Evolutionary conservation across 2,113 vertebrate species (phyloP), one percentile per base, ranked within the genome.

Genomic region (Stegostoma tigrinum): DNA sequence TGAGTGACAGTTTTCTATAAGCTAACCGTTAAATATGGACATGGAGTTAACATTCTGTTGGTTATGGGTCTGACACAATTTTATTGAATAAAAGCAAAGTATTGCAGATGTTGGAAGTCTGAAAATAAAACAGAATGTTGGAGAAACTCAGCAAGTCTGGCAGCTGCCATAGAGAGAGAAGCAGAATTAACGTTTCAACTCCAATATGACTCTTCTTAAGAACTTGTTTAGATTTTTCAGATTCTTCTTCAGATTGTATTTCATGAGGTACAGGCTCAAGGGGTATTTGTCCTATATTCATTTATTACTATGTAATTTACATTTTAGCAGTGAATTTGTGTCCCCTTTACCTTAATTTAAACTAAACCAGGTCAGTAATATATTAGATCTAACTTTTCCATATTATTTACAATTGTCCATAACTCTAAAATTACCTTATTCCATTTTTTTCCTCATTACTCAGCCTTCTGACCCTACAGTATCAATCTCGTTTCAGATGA

Each of bases 401-500:
- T 93, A 66, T 17, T 38, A 61, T 67, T 93, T 93, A 66, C 55
- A 19, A 2, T 52, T 61, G 27, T 34, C 27, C 5, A 91, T 64
- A 64, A 30, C 87, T 91, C 87, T 91, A 55, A 64, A 64, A 55
- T 64, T 34, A 91, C 89, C 89, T 61, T 23, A 66, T 93, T 93
- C 61, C 61, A 93, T n/a, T 19, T 42, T 93, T 61, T 93, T 66
- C n/a, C 30, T 38, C 89, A 67, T 91, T 38, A 66, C 89, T 91
- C 34, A 66, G 17, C 66, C 61, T n/a, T 93, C 89, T 38, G 87
- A 91, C 87, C n/a, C 55, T 61, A 7, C 7, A 38, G 61, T n/a
- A 93, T 66, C 61, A 64, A 61, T 93, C 61, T 66, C 67, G 89
- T 93, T 93, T 66, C 66, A 93, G n/a, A 66, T 72, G 68, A 48